Evolutionary conservation across 2,113 vertebrate species (phyloP).

Genomic region (Sinosuthora webbiana): DNA sequence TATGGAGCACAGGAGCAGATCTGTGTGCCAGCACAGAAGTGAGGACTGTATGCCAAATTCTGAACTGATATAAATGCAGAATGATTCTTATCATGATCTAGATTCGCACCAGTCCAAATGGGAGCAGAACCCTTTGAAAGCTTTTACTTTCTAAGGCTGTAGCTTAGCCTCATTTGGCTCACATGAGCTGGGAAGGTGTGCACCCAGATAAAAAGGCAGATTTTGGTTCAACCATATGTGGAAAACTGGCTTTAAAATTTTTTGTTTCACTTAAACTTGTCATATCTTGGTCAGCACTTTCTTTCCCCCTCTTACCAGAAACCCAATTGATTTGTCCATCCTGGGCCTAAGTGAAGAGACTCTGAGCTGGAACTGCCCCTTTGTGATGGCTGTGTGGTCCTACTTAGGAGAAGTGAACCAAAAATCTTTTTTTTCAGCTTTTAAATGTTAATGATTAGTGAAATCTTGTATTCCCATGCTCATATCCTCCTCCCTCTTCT

Average conservation of each 20-base stretch:
- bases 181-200: neutral
- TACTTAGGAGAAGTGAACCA: neutral
- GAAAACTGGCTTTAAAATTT: neutral
- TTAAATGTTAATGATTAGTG: neutral
- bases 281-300: neutral
- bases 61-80: neutral
- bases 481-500: neutral
- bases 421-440: neutral
- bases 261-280: neutral
- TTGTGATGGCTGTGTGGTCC: neutral
- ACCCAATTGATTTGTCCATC: neutral
- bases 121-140: neutral
- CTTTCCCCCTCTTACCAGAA: neutral
- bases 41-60: neutral
- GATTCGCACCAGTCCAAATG: neutral
- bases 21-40: neutral
- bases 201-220: neutral
- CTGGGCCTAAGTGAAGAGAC: neutral
- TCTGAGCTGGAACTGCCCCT: neutral
- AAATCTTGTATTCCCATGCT: neutral
- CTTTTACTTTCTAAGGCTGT: neutral
- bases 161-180: neutral
- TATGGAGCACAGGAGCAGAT: neutral
- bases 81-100: neutral
- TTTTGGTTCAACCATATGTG: neutral